Evolutionary conservation across 2,797 vertebrate genomes (phyloP).

Genomic region (Acrossocheilus fasciatus): DNA sequence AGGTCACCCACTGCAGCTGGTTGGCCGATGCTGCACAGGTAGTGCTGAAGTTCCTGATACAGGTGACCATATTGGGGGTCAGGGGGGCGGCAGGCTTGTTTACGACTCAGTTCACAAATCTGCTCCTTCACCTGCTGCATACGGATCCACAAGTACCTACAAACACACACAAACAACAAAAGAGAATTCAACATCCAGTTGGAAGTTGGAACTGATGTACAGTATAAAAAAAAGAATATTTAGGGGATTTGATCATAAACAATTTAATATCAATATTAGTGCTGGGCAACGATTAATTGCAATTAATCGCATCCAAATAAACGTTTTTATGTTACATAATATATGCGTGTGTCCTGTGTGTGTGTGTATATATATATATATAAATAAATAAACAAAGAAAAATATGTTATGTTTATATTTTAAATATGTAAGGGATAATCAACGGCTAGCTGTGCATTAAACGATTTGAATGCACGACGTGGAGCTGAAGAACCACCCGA

Average conservation of each 20-base stretch:
- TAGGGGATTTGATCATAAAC: neutral
- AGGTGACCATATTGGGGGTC: conserved; percentile 84
- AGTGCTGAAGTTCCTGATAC: conserved; percentile 92
- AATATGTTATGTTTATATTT: no score
- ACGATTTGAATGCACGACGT: no score
- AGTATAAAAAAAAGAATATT: neutral
- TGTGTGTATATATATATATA: no score
- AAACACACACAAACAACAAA: conserved; percentile 20
- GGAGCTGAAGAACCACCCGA: no score
- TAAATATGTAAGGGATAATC: no score
- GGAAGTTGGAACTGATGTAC: neutral
- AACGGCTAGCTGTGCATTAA: no score
- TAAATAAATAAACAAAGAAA: no score
- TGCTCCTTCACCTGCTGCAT: conserved; percentile 88
- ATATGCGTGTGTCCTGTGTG: neutral
- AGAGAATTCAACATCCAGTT: neutral
- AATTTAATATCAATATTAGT: neutral
- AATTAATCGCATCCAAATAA: neutral
- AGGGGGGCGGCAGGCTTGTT: conserved; percentile 90
- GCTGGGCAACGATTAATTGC: neutral
- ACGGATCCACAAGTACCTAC: conserved; percentile 87
- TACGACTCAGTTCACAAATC: conserved; percentile 85
- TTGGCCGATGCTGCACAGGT: conserved; percentile 87
- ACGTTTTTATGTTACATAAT: neutral
- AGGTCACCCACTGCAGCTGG: conserved; percentile 85